Evolutionary conservation across 2,888 invertebrate genomes (phyloP).

Genomic region (Siphonodentalium dalli): DNA sequence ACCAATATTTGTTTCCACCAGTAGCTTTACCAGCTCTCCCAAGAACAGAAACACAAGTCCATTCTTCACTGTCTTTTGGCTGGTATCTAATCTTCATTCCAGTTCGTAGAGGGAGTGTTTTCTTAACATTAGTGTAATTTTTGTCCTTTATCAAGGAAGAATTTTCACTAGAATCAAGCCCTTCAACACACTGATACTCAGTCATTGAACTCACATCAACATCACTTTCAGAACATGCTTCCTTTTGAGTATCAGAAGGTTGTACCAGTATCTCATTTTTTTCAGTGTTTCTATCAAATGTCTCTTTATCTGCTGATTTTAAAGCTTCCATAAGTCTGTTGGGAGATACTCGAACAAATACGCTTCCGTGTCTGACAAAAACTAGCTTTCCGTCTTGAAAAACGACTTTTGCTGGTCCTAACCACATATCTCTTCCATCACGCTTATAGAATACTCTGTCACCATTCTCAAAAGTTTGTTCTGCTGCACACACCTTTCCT

Average conservation of each 20-base stretch:
- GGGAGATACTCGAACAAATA: constrained; percentile 34
- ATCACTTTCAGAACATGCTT: too few relatives aligned
- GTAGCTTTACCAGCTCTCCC: constrained; percentile 22
- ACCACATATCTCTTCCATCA: constrained; percentile 28
- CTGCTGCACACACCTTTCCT: constrained; percentile 28
- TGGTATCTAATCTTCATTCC: too few relatives aligned
- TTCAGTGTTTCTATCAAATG: too few relatives aligned
- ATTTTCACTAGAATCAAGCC: too few relatives aligned
- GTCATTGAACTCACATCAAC: too few relatives aligned
- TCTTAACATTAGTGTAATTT: too few relatives aligned
- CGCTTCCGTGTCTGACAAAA: constrained; percentile 33
- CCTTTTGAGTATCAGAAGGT: too few relatives aligned
- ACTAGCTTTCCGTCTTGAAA: constrained; percentile 40
- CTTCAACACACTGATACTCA: too few relatives aligned
- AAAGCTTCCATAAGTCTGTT: constrained; percentile 31
- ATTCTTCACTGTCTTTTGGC: constrained; percentile 9
- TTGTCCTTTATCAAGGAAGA: too few relatives aligned
- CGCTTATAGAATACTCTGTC: constrained; percentile 34
- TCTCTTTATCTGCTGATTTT: too few relatives aligned
- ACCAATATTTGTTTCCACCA: constrained; percentile 14
- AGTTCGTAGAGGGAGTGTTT: too few relatives aligned
- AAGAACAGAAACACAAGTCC: constrained; percentile 10
- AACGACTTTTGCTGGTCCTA: constrained; percentile 35
- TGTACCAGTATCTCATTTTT: too few relatives aligned
- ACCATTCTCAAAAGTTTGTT: constrained; percentile 32